Base-by-base conservation (phyloP, 1,140 invertebrate species). In the Ips typographus region DNA sequence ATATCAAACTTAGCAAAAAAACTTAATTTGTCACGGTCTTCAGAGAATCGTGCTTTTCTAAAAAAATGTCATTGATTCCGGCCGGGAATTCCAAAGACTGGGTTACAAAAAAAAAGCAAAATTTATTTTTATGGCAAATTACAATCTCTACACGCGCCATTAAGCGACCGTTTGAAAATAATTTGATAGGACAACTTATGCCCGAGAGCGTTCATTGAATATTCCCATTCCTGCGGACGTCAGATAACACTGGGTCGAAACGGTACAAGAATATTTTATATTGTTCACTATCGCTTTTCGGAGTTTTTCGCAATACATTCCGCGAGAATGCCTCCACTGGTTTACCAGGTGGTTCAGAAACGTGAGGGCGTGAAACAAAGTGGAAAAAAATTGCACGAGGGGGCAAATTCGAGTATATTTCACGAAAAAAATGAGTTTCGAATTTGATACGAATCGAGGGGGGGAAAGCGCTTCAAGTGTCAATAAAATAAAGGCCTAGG, bases 301-400 rank as follows among this genome's bases (percentile, higher is more conserved):
- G n/a, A 47, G n/a, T 4, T 47, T 47, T 5, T 47, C n/a, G 4
- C 44, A 47, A 47, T n/a, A 4, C 44, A 47, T 5, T n/a, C 1
- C 44, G 4, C n/a, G n/a, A n/a, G 44, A n/a, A 47, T n/a, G 44
- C 1, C 1, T n/a, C 44, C 37, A 1, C 37, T 55, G n/a, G 5
- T 55, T 55, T 55, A 55, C 52, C 52, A 55, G 52, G 37, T 55
- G 52, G 52, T 55, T 55, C 37, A 2, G 52, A 55, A 55, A 55
- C 37, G 37, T 3, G 52, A 38, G 52, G 8, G 52, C 52, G 6
- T 55, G n/a, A 55, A 55, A 55, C 37, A 55, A 55, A 55, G 8
- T 55, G 52, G 52, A 55, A 55, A 55, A 22, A 55, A 55, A 55
- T 55, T 55, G 52, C 4, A 55, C 36, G 52, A 38, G 8, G n/a